Evolutionary conservation across 2,113 vertebrate genomes (phyloP), one percentile per base, ranked within the genome.

Genomic region (Neogobius melanostomus): DNA sequence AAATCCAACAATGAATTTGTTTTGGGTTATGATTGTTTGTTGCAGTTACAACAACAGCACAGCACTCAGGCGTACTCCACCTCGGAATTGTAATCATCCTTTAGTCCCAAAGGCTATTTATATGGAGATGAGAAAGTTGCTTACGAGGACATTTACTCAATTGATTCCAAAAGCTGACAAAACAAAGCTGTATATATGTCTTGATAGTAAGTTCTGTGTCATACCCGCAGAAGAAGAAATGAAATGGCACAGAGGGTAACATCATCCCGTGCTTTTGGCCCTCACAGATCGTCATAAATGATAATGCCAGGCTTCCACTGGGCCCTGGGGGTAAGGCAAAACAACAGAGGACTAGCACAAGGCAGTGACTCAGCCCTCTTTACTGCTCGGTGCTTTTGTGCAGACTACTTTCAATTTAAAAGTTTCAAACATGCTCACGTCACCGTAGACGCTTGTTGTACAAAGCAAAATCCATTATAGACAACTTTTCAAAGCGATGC

Each of bases 91-190:
- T 78, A 70, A 57, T 46, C 16, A 67, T 54, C 68, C 70, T 44
- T n/a, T 47, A 71, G 48, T 79, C 79, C 80, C 77, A 36, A n/a
- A 43, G 71, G 69, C 74, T 66, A 72, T 84, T 77, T 86, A 69
- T 80, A 82, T 83, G 79, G 71, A 81, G 75, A 82, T 82, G 77
- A 82, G 78, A 76, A 71, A 66, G 65, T 79, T 80, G 72, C 46
- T 64, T 59, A 70, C 47, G n/a, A 4, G 6, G 28, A 7, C 57
- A 66, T 51, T 56, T 21, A 64, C 43, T 21, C n/a, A 54, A 14
- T 45, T 48, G 11, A 12, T 10, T 36, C 28, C 28, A 15, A 50
- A 15, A 50, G 3, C 5, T 50, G 11, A 50, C 11, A 50, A 12
- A 50, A 50, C 6, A 21, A 2, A 36, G 28, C 28, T 36, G 28